Evolutionary conservation across 2,113 vertebrate species (phyloP), one percentile per base, ranked within the genome.

Genomic region (Proterorhinus semilunaris): DNA sequence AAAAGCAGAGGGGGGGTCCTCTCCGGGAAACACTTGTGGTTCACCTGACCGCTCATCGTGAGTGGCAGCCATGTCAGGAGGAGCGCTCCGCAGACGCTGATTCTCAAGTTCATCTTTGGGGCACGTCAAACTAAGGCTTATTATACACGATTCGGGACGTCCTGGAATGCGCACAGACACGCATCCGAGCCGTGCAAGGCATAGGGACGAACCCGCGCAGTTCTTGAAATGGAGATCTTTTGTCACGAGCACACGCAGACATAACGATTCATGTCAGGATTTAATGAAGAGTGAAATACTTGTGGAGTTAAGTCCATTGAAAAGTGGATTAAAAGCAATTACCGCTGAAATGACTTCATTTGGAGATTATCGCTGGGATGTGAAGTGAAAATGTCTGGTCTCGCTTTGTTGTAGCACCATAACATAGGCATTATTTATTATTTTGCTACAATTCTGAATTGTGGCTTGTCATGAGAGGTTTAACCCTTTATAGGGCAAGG

Each of bases 1-100:
- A 63, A 53, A 65, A 55, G 46, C 7, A n/a, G n/a, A 12, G 10
- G 46, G 45, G 69, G 74, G 88, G 84, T 87, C 78, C 78, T 86
- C 76, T 76, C 69, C 83, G 78, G 82, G 81, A 76, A 82, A 63
- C 62, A 71, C 82, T 83, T 88, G 71, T 77, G 72, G 79, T 86
- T 82, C 81, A 76, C 76, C 66, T 71, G 82, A 72, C 71, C 68
- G 45, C 83, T 89, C 88, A 86, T 78, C 81, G 55, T 88, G 86
- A 88, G 72, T 86, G 84, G 81, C 86, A 90, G 86, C 85, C 80
- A 74, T 83, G 89, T 89, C 88, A 90, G 79, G 87, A 85, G 76
- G 68, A 72, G 76, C 73, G 85, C 82, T 82, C 83, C 90, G 85
- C 86, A 70, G 64, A 80, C 75, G 78, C 62, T 78, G 80, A 85